Base-by-base conservation (phyloP, 2,113 vertebrate genomes). In the Hucho hucho region DNA sequence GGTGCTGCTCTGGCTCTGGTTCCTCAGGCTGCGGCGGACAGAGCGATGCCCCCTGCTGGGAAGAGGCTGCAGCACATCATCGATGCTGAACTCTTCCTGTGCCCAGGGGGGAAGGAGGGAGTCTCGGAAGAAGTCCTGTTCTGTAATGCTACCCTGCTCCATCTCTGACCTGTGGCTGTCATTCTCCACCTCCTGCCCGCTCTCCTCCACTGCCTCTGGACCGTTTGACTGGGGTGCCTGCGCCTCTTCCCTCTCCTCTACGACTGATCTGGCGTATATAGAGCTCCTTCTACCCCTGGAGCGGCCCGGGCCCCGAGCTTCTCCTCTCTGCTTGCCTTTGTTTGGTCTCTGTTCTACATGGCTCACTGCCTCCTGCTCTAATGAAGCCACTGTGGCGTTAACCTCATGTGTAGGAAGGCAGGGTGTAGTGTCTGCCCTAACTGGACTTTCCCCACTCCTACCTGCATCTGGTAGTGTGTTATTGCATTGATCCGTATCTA, bases 21-120 rank as follows among this genome's bases (percentile, higher is more conserved):
- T 92, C 81, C 93, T 91, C 72, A 94, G 79, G 79, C 93, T 94
- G 63, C 93, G 92, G 1, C 93, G 90, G 0, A 94, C 93, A 0
- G 89, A 91, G 20, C 84, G 75, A 79, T 83, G 85, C 71, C 87
- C 83, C 76, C 85, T 89, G 49, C 69, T 81, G 67, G 78, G 3
- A 0, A 87, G 84, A 0, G 88, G 83, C 71, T 83, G 90, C 73
- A 94, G 90, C 20, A 93, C 84, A 63, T 93, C 92, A 13, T 93
- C 93, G 4, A 93, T 87, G 61, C 87, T 87, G 74, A 93, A 92
- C 70, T 92, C 83, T 0, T 29, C 56, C 84, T 92, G 86, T 70
- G 80, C 82, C 92, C 92, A 93, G 56, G 91, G 79, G 4, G 71
- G 76, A 53, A 64, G 89, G 73, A 0, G 86, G 73, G 22, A 64